Base-by-base conservation (phyloP, 1,140 invertebrate species). In the Drosophila pruinosa region DNA sequence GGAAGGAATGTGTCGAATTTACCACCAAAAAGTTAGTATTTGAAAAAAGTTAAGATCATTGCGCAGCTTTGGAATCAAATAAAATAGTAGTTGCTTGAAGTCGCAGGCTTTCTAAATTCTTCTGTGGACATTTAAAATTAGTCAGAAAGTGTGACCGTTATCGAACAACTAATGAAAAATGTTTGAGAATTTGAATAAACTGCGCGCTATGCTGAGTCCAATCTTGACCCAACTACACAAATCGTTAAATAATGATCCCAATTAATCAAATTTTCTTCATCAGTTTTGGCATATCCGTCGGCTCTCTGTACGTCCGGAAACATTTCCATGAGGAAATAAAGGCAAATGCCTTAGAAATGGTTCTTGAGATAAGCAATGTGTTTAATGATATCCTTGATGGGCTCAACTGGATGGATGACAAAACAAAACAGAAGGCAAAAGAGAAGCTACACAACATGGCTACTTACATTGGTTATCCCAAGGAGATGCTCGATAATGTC, bases 321-420 rank as follows among this genome's bases (percentile, higher is more conserved):
- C 95, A 95, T 75, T 96, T 96, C 91, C 93, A 95, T 48, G 94
- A 95, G 77, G 93, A 94, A 24, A 94, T 95, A 0, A 95, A 95
- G 78, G 92, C 93, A 5, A 94, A 93, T 64, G 96, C 96, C 0
- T 86, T 96, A 53, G 95, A 97, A 86, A 97, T 98, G 95, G 96
- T 98, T 0, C 92, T 93, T 12, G 94, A 96, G 68, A 97, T 98
- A 48, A 93, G 95, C 80, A 92, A 93, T 38, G 93, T 94, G 28
- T 94, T 94, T 89, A 91, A 92, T 41, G 91, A 93, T 68, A 94
- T 95, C 0, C 89, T 97, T 10, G 90, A 89, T 5, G 91, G 95
- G 78, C 94, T 97, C 2, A 94, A 96, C 3, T 98, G 97, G 97
- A 98, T 98, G 96, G 97, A 98, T 80, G 93, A 95, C 0, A 92